Evolutionary conservation across 2,797 vertebrate species (phyloP), one percentile per base, ranked within the genome.

Genomic region (Artibeus lituratus): DNA sequence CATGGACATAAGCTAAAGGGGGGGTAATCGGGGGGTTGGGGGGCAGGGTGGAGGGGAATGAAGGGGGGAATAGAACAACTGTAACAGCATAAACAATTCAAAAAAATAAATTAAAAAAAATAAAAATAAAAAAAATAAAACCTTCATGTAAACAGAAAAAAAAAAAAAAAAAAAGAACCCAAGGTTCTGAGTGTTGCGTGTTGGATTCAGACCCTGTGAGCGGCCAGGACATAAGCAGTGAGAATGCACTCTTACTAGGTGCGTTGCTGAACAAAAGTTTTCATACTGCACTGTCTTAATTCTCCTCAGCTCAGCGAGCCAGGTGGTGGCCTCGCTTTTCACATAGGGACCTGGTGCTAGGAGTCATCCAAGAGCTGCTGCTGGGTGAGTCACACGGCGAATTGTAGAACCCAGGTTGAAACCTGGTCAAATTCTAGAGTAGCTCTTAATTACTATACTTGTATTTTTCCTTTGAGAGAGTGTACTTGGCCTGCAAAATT

Each of bases 281-380:
- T 5, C 29, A 2, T 14, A 0, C 3, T 15, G n/a, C 18, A 0
- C 32, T 14, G 3, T 29, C 59, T 53, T 3, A 67, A 22, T 9
- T 73, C 42, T 16, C 53, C 35, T 16, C 32, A 16, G 5, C 29
- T 35, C 22, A 4, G 37, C 3, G 22, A 74, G 62, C 67, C 62
- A 29, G 4, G 59, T 10, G 6, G 15, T 1, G 18, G 37, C 35
- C 55, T 92, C 7, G 0, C 32, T 62, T 87, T 74, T 55, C 32
- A 21, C 44, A 35, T 5, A 15, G 51, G 47, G 16, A 81, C 15
- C 32, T 10, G 39, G 29, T 18, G 3, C 65, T n/a, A 5, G 47
- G 12, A 53, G 53, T 5, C 2, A 35, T 12, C 69, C 3, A 19
- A 0, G 42, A 7, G 16, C 29, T 21, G 3, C 21, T 1, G 44